Conservation (phyloP, 2,888 invertebrate species). For the Cheilosia urbana region DNA sequence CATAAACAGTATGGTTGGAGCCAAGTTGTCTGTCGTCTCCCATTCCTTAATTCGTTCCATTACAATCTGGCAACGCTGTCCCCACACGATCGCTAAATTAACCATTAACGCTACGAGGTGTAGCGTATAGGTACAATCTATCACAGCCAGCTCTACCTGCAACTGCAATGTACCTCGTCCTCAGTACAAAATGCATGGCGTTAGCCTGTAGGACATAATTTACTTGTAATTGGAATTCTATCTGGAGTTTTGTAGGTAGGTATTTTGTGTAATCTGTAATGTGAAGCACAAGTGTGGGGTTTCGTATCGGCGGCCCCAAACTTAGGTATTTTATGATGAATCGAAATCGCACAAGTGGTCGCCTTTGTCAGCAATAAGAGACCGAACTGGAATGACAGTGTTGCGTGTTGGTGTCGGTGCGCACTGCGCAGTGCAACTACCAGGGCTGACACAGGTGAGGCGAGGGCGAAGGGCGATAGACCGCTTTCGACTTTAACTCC, state of each 20-base stretch:
- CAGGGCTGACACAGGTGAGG: too few species aligned
- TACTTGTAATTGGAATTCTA: too few species aligned
- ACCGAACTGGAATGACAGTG: neutral
- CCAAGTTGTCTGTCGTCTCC: conserved; percentile 7
- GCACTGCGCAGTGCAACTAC: neutral
- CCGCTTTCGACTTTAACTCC: too few species aligned
- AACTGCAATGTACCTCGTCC: neutral
- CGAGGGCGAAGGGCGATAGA: too few species aligned
- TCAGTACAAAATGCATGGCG: neutral
- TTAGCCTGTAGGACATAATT: too few species aligned
- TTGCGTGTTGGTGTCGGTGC: neutral
- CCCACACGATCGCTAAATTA: neutral
- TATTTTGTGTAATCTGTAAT: too few species aligned
- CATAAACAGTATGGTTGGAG: neutral
- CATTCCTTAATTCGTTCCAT: too few species aligned
- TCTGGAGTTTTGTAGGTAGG: too few species aligned
- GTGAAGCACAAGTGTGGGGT: too few species aligned
- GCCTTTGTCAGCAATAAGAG: conserved; percentile 1
- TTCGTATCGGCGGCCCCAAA: neutral
- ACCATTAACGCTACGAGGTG: neutral
- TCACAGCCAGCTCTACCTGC: too few species aligned
- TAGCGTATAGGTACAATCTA: neutral
- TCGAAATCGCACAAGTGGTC: conserved; percentile 51
- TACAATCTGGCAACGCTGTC: conserved; percentile 8
- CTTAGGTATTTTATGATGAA: neutral